These are phyloP conservation scores for Drepanosiphum platanoidis DNA, from an alignment of 2,888 invertebrate genomes.

Conservation along the genomic window DNA sequence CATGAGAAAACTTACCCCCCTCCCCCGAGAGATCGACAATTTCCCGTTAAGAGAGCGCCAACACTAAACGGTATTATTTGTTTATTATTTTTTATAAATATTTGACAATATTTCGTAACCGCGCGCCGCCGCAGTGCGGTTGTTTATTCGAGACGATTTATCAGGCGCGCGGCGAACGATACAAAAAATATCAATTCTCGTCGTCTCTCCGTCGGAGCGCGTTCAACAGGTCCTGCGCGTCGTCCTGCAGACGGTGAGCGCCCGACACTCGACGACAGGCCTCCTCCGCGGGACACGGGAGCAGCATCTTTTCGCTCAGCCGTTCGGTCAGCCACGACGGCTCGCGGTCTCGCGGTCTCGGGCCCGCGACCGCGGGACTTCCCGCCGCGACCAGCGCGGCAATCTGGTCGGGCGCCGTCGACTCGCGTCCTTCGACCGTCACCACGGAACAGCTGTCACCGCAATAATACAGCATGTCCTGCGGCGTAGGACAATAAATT, in stretches of 20 bases:
- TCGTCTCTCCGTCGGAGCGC: neutral
- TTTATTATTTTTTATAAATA: no score
- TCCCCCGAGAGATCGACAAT: no score
- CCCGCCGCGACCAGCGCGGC: neutral
- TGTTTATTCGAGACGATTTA: no score
- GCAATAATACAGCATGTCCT: conserved; percentile 43
- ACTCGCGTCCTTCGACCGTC: neutral
- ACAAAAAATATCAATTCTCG: no score
- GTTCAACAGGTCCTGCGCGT: neutral
- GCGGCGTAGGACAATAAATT: neutral
- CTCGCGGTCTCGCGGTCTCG: conserved; percentile 6
- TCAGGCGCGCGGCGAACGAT: no score
- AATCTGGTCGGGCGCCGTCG: neutral
- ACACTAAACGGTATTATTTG: no score
- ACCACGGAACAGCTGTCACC: conserved; percentile 24
- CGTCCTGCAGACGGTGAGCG: neutral
- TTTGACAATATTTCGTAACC: no score
- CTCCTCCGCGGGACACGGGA: neutral
- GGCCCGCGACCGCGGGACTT: neutral
- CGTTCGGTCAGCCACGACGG: neutral
- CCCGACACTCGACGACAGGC: no score
- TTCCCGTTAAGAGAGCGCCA: no score
- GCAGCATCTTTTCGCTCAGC: neutral
- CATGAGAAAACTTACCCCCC: no score
- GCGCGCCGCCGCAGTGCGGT: no score